Evolutionary conservation across 2,888 invertebrate species (phyloP).

Genomic region (Dorcus hopei): DNA sequence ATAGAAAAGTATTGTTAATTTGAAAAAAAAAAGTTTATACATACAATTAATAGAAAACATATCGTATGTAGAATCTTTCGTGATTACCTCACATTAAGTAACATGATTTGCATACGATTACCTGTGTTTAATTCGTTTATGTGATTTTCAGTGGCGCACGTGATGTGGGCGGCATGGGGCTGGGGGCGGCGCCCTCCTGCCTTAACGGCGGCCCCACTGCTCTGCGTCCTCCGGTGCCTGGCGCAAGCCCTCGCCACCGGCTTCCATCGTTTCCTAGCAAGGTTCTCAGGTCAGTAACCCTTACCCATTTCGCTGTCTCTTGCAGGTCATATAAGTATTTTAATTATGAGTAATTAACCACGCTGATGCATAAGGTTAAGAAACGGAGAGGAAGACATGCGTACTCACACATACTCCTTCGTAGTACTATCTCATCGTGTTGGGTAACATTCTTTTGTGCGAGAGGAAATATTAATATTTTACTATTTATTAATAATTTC

Average conservation of each 20-base stretch:
- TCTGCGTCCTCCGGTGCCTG: constrained; percentile 46
- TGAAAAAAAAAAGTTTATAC: too few relatives aligned
- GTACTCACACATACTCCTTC: neutral
- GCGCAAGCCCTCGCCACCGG: constrained; percentile 50
- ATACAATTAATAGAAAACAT: too few relatives aligned
- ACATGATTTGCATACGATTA: neutral
- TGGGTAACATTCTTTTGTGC: too few relatives aligned
- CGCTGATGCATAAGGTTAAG: constrained; percentile 10
- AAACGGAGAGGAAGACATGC: neutral
- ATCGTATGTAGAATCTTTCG: neutral
- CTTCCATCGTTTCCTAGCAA: constrained; percentile 56
- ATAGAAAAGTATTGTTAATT: too few relatives aligned
- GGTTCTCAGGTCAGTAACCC: constrained; percentile 58
- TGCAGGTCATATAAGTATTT: constrained; percentile 11
- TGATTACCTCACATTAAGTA: neutral
- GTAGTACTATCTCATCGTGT: too few relatives aligned
- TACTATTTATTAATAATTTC: too few relatives aligned
- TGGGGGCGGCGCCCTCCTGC: constrained; percentile 40
- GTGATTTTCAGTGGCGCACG: constrained; percentile 53
- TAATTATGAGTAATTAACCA: constrained; percentile 14
- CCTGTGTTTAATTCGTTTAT: constrained; percentile 5
- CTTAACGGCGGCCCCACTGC: constrained; percentile 40
- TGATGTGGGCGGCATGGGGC: constrained; percentile 49
- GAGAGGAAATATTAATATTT: too few relatives aligned
- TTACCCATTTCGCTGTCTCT: constrained; percentile 8